Percentiles rank a stretch among this genome's conserved stretches.
Conservation (phyloP, 2,797 vertebrate species). For the Sebastes flavidus region DNA sequence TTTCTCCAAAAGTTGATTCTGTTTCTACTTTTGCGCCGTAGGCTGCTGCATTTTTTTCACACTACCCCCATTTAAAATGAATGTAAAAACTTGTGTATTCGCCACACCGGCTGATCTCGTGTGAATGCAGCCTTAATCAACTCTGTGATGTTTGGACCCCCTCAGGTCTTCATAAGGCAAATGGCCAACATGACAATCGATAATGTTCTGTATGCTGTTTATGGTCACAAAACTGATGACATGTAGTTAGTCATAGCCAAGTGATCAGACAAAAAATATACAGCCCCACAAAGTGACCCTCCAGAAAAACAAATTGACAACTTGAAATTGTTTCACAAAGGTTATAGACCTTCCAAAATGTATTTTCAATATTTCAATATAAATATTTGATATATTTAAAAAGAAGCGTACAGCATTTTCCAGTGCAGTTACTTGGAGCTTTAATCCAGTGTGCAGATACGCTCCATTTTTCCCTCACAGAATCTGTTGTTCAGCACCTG, state of each 20-base stretch:
- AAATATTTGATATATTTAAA: background rate
- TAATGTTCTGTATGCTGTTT: too few species aligned
- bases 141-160: background rate
- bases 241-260: background rate
- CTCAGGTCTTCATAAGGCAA: background rate
- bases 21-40: too few species aligned
- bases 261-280: background rate
- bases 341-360: background rate
- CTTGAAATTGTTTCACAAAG: background rate
- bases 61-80: too few species aligned
- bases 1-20: too few species aligned
- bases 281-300: background rate
- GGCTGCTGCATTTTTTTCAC: too few species aligned
- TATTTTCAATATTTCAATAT: background rate
- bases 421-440: background rate
- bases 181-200: background rate
- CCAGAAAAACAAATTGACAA: background rate
- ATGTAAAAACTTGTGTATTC: too few species aligned
- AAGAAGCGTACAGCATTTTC: background rate
- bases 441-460: background rate
- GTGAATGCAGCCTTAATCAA: background rate
- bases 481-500: background rate
- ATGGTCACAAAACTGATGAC: background rate
- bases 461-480: background rate
- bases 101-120: too few species aligned